Evolutionary conservation across 2,888 invertebrate species (phyloP), one percentile per base, ranked within the genome.

Genomic region (Athalia rosae): DNA sequence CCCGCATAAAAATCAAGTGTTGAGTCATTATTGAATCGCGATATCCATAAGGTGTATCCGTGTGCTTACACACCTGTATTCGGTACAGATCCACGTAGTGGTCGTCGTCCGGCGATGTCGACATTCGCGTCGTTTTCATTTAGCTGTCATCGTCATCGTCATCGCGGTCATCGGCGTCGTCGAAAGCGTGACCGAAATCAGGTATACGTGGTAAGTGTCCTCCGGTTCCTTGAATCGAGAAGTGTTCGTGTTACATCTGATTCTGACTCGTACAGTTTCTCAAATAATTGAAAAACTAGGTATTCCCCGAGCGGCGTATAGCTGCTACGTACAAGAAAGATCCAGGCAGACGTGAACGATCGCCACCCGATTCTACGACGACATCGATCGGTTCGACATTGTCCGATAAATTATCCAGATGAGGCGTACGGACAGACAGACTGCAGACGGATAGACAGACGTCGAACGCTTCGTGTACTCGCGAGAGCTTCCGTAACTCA

Each of bases 171-270:
- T 28, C n/a, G n/a, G n/a, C n/a, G 28, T 50, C 50, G 50, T 7
- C 50, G 50, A 50, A 43, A 43, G 43, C 62, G 62, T 62, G 62
- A 62, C 62, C n/a, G 62, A 62, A 62, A 45, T 45, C n/a, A 62
- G 62, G 62, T 62, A n/a, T n/a, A 62, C 62, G 62, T 62, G 62
- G 62, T 62, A 62, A 62, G 41, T 62, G 43, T 5, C 62, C 43
- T 62, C 62, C n/a, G 43, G 41, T 62, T 62, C 62, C 43, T n/a
- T 45, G 66, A 66, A 66, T 66, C 66, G 4, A 11, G 59, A 6
- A 11, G 8, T 53, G 8, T 53, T 53, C 53, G n/a, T 28, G 28
- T 28, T 28, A 28, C 2, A 28, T 28, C 28, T 0, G 28, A 1
- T 28, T 28, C 53, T 11, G 53, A 53, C 9, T n/a, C n/a, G n/a